phyloP scores from a whole-genome alignment of 2,113 vertebrate genomes.

The Clinocottus analis region DNA sequence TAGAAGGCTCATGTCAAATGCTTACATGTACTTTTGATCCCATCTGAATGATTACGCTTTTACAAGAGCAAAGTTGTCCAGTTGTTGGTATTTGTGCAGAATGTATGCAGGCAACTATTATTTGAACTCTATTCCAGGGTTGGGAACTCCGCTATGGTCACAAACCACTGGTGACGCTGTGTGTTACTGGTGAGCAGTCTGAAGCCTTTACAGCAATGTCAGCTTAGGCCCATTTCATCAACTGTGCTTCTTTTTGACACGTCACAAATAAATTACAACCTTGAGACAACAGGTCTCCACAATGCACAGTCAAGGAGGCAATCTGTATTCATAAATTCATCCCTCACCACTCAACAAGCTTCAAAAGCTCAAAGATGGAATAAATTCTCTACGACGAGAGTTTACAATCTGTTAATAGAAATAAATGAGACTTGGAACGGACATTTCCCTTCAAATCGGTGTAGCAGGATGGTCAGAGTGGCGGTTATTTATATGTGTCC shows the following conservation, averaged over 20 bases:
- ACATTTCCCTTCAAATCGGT: not conserved
- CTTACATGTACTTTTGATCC: conserved; percentile 6
- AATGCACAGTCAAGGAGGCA: not conserved
- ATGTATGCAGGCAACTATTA: not conserved
- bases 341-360: not conserved
- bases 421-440: no score
- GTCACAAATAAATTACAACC: conserved; percentile 32
- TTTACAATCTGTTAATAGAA: no score
- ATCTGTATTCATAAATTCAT: not conserved
- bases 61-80: not conserved
- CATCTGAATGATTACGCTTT: not conserved
- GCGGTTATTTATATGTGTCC: not conserved
- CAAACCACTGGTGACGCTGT: not conserved
- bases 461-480: not conserved
- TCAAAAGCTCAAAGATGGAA: not conserved
- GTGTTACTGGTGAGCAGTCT: conserved; percentile 5
- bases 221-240: conserved; percentile 4
- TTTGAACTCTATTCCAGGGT: not conserved
- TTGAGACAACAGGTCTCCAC: conserved; percentile 5
- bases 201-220: not conserved
- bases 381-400: not conserved
- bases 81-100: not conserved
- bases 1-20: conserved; percentile 9
- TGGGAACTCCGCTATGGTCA: not conserved
- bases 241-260: conserved; percentile 21